Conservation (phyloP, 64 coral and sea anemone species). For the Montipora foliosa region DNA sequence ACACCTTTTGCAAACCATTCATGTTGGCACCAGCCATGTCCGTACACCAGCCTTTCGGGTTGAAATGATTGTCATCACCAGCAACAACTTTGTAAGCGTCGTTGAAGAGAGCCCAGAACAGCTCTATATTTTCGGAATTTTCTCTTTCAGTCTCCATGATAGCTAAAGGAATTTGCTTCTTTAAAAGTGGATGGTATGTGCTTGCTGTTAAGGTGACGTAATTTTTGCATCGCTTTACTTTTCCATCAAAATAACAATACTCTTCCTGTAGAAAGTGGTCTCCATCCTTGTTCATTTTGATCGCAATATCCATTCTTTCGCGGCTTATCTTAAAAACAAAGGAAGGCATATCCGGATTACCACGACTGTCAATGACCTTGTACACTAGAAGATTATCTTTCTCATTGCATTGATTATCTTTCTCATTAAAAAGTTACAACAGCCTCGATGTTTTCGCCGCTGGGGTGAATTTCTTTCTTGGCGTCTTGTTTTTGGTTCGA, state of each 20-base stretch:
- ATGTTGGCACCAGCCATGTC: constrained; percentile 45
- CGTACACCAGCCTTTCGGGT: not conserved
- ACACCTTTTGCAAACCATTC: constrained; percentile 17
- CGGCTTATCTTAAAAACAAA: constrained; percentile 60
- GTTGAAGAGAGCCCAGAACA: constrained; percentile 41
- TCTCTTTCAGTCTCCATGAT: constrained; percentile 25
- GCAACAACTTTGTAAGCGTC: not conserved
- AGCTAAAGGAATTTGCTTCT: constrained; percentile 30
- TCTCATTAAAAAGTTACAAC: too few species aligned
- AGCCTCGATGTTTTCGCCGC: too few species aligned
- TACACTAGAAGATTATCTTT: not conserved
- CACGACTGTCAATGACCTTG: constrained; percentile 37
- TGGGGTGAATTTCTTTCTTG: too few species aligned
- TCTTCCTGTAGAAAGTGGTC: not conserved
- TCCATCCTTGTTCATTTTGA: constrained; percentile 13
- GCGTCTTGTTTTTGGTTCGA: too few species aligned
- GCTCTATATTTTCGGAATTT: not conserved
- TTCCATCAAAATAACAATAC: constrained; percentile 36
- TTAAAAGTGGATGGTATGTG: constrained; percentile 23
- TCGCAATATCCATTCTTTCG: not conserved
- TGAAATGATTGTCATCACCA: not conserved
- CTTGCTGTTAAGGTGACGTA: constrained; percentile 32
- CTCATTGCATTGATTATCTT: too few species aligned
- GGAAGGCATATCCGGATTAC: constrained; percentile 50
- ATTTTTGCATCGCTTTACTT: constrained; percentile 19